Percentiles rank a stretch among this genome's conserved stretches.
phyloP scores from a whole-genome alignment of 2,797 vertebrate genomes.

The Ibycter americanus region DNA sequence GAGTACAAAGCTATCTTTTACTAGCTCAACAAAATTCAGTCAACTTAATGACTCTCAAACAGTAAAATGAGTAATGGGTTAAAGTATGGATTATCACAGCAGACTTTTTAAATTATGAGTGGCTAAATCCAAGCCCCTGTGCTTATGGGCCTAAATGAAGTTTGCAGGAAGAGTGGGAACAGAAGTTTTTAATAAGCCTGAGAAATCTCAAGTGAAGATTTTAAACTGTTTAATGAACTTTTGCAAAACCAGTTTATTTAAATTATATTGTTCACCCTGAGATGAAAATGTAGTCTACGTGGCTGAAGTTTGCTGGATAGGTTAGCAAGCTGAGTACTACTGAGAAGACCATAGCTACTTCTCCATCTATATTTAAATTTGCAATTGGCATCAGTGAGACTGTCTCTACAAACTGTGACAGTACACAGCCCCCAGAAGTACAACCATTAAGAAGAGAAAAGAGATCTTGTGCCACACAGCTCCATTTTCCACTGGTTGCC shows the following conservation, averaged over 20 bases:
- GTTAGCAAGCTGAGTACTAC: neutral
- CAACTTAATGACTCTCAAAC: neutral
- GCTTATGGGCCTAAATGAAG: neutral
- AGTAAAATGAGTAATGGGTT: neutral
- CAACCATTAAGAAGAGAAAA: neutral
- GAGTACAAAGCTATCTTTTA: neutral
- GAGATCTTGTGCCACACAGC: neutral
- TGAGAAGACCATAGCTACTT: neutral
- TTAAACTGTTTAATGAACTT: neutral
- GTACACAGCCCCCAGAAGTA: neutral
- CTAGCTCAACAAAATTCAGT: neutral
- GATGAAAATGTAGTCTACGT: neutral
- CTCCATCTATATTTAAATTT: neutral
- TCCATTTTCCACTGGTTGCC: neutral
- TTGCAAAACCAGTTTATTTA: neutral
- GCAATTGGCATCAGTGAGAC: neutral
- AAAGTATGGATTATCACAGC: neutral
- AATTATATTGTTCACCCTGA: neutral
- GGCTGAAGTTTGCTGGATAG: neutral
- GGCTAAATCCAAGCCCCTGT: neutral
- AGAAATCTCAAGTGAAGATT: neutral
- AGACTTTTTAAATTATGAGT: neutral
- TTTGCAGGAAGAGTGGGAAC: neutral
- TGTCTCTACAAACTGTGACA: neutral
- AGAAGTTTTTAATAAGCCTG: neutral